phyloP scores from a whole-genome alignment of 2,888 invertebrate species.

The Cybosia mesomella region DNA sequence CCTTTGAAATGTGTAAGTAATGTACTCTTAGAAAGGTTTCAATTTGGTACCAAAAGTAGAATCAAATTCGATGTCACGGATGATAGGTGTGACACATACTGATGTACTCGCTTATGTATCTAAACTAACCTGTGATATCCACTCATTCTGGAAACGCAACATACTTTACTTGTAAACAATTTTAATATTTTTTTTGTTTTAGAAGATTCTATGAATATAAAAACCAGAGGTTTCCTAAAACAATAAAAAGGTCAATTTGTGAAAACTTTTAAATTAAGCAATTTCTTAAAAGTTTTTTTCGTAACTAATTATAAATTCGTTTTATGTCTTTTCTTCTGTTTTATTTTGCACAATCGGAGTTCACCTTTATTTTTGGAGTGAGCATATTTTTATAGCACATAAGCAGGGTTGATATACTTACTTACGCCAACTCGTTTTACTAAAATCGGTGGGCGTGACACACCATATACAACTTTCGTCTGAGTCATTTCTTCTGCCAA shows the following conservation, averaged over 20 bases:
- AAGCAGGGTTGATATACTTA: neutral
- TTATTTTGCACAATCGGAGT: conserved; percentile 16
- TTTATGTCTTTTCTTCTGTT: conserved; percentile 13
- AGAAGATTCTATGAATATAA: conserved; percentile 1
- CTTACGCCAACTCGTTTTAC: neutral
- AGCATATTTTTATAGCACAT: neutral
- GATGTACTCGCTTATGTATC: conserved; percentile 37
- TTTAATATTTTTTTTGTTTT: conserved; percentile 23
- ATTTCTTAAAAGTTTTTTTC: conserved; percentile 29
- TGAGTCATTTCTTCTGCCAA: conserved; percentile 35
- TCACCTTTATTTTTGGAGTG: neutral
- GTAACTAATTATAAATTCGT: conserved; percentile 34
- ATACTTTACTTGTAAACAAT: conserved; percentile 36
- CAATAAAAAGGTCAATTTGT: conserved; percentile 22
- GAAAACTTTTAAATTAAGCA: conserved; percentile 32
- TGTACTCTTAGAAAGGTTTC: conserved; percentile 26
- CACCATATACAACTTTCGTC: neutral
- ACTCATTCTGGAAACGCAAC: conserved; percentile 25
- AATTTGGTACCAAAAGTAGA: conserved; percentile 31
- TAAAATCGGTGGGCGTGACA: neutral
- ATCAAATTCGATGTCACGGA: conserved; percentile 32
- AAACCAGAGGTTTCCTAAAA: conserved; percentile 8
- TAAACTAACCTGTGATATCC: conserved; percentile 26
- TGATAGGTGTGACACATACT: conserved; percentile 29
- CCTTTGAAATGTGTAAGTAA: conserved; percentile 31